Conservation (phyloP, 2,888 invertebrate species). For the Lasioglossum oenotherae region DNA sequence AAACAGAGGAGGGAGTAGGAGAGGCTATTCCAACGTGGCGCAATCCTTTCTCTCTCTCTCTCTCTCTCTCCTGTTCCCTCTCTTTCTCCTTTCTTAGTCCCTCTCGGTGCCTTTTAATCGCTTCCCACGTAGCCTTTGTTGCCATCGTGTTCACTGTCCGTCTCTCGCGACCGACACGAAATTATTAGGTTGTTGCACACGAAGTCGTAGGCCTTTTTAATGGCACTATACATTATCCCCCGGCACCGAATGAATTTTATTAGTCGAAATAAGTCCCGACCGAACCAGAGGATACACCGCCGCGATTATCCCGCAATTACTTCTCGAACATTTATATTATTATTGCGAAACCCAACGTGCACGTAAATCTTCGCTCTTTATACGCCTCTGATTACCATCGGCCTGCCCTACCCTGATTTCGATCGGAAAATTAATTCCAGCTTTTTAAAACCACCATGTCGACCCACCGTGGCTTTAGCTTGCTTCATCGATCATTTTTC, state of each 20-base stretch:
- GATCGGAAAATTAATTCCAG: not conserved
- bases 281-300: not conserved
- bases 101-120: slow-evolving; percentile 39
- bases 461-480: not conserved
- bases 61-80: not conserved
- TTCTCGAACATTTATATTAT: slow-evolving; percentile 4
- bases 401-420: not conserved
- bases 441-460: not conserved
- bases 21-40: slow-evolving; percentile 19
- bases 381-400: not conserved
- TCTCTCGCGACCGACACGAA: slow-evolving; percentile 49
- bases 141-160: slow-evolving; percentile 37
- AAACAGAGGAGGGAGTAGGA: not conserved
- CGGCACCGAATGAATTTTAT: slow-evolving; percentile 13
- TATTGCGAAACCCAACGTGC: not conserved
- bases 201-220: slow-evolving; percentile 34
- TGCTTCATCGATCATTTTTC: not conserved
- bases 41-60: slow-evolving; percentile 10
- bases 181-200: slow-evolving; percentile 65
- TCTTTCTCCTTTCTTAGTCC: not conserved
- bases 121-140: slow-evolving; percentile 51
- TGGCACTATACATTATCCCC: slow-evolving; percentile 8
- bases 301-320: slow-evolving; percentile 8
- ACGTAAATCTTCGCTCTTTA: not conserved
- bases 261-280: slow-evolving; percentile 8